Conservation (phyloP, 92 coral and sea anemone species). For the Ricordea florida region DNA sequence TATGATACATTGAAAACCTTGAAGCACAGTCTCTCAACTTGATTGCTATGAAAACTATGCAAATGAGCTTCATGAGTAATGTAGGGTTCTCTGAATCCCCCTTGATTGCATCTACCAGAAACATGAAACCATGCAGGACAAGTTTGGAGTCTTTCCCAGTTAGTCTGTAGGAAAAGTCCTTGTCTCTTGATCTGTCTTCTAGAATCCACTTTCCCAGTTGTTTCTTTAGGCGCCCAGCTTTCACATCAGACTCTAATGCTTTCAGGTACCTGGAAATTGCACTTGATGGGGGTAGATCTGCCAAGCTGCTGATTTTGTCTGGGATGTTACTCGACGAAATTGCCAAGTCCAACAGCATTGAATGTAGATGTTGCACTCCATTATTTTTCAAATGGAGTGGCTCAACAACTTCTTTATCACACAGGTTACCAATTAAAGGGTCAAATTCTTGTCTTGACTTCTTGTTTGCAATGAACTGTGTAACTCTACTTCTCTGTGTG, state of each 20-base stretch:
- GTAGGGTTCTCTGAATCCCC: slow-evolving; percentile 19
- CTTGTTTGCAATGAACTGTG: too few species aligned
- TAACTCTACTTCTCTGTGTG: too few species aligned
- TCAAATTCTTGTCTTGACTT: too few species aligned
- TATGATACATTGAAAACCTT: slow-evolving; percentile 38
- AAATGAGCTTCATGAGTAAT: slow-evolving; percentile 32
- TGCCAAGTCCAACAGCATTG: slow-evolving; percentile 1
- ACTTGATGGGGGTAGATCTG: background rate
- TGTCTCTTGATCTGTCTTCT: slow-evolving; percentile 38
- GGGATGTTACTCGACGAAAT: background rate
- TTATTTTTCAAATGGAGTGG: too few species aligned
- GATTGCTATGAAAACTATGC: slow-evolving; percentile 23
- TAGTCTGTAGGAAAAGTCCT: slow-evolving; percentile 41
- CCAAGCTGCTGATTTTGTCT: background rate
- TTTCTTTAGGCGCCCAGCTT: slow-evolving; percentile 38
- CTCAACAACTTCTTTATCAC: too few species aligned
- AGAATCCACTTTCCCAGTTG: slow-evolving; percentile 47
- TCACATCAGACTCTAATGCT: slow-evolving; percentile 7
- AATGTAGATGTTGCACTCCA: too few species aligned
- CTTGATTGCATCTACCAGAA: slow-evolving; percentile 39
- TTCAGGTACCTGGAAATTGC: background rate
- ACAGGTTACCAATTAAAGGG: too few species aligned
- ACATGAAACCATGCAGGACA: slow-evolving; percentile 46
- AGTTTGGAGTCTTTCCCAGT: slow-evolving; percentile 54
- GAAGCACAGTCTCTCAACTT: slow-evolving; percentile 48